Percentiles rank a stretch among this genome's conserved stretches.
Evolutionary conservation across 1,140 invertebrate species (phyloP).

Genomic region (Harlomillsia oculata): DNA sequence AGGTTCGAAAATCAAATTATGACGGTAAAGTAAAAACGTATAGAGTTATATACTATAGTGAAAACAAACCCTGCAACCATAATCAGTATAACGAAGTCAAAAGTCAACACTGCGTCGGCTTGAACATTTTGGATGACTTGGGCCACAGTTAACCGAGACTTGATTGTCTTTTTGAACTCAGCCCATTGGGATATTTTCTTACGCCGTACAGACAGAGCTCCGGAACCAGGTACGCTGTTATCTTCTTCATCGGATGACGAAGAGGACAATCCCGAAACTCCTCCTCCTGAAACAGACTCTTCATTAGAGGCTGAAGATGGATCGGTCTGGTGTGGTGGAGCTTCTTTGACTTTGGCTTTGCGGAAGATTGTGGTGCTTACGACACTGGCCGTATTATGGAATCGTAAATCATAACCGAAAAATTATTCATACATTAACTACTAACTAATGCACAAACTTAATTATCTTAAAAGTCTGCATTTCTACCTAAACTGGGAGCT

Average conservation of each 20-base stretch:
- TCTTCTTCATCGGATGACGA: background rate
- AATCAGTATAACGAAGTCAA: slow-evolving; percentile 69
- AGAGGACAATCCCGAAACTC: background rate
- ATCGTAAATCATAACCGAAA: background rate
- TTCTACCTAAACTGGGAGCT: slow-evolving; percentile 24
- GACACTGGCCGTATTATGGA: background rate
- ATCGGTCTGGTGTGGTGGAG: background rate
- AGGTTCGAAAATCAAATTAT: background rate
- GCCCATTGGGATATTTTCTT: slow-evolving; percentile 48
- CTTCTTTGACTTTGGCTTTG: background rate
- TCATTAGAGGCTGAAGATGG: background rate
- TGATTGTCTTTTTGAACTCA: slow-evolving; percentile 58
- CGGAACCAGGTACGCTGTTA: background rate
- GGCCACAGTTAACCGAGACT: slow-evolving; percentile 69
- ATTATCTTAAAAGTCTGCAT: background rate
- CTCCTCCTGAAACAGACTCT: background rate
- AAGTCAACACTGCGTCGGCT: slow-evolving; percentile 64
- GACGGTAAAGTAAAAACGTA: background rate
- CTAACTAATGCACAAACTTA: background rate
- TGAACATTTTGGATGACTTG: slow-evolving; percentile 72
- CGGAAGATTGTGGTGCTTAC: slow-evolving; percentile 5
- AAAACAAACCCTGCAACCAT: slow-evolving; percentile 64
- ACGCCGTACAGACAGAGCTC: slow-evolving; percentile 1
- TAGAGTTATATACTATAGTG: slow-evolving; percentile 14
- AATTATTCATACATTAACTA: background rate